Conservation (phyloP, 2,888 invertebrate genomes). For the Augochlorella aurata region DNA sequence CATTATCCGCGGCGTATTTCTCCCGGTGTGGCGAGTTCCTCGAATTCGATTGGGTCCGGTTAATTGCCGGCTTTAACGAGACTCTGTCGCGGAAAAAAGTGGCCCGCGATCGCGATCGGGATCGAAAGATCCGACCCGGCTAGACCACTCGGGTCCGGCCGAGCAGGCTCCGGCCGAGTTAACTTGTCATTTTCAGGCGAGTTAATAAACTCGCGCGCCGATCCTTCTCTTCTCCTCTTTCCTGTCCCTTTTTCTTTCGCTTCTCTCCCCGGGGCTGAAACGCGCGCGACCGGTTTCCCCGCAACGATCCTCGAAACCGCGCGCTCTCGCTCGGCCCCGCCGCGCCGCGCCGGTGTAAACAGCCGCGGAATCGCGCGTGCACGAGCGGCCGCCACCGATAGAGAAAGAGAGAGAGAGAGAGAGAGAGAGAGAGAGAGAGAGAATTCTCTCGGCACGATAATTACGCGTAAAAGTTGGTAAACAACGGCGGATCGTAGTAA, state of each 20-base stretch:
- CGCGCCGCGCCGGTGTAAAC: slow-evolving; percentile 29
- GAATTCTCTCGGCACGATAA: slow-evolving; percentile 18
- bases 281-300: slow-evolving; percentile 27
- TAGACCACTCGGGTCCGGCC: neutral
- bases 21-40: neutral
- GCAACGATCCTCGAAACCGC: slow-evolving; percentile 6
- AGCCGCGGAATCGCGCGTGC: slow-evolving; percentile 3
- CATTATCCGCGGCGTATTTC: neutral
- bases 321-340: slow-evolving; percentile 16
- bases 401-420: neutral
- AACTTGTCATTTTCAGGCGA: slow-evolving; percentile 36
- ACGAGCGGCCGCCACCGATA: neutral
- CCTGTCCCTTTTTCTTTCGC: too few relatives aligned
- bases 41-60: slow-evolving; percentile 1
- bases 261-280: neutral
- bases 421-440: neutral
- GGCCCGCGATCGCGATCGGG: neutral
- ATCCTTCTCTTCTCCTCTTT: neutral
- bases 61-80: slow-evolving; percentile 7
- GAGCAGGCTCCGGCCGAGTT: slow-evolving; percentile 23
- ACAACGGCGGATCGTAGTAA: slow-evolving; percentile 18
- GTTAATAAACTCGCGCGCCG: slow-evolving; percentile 36
- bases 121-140: slow-evolving; percentile 14
- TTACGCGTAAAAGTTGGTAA: slow-evolving; percentile 38
- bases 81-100: neutral